Percentiles rank a stretch among this genome's conserved stretches.
Evolutionary conservation across 1,140 invertebrate species (phyloP).

Genomic region (Portunus trituberculatus): DNA sequence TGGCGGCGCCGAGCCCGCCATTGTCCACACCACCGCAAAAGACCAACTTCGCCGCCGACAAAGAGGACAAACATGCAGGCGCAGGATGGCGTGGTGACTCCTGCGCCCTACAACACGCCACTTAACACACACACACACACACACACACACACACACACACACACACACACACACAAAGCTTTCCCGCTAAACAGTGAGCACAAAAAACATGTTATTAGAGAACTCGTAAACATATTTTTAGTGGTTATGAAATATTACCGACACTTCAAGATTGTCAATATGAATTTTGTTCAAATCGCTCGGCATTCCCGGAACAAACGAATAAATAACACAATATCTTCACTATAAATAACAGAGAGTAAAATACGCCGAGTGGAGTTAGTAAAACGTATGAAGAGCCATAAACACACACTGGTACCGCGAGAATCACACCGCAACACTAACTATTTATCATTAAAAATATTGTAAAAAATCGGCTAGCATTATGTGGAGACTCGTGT

Average conservation of each 20-base stretch:
- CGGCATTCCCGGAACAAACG: too few relatives aligned
- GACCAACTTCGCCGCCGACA: constrained; percentile 16
- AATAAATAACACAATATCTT: too few relatives aligned
- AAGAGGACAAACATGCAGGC: constrained; percentile 18
- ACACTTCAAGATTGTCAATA: too few relatives aligned
- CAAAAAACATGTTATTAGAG: too few relatives aligned
- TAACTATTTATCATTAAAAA: too few relatives aligned
- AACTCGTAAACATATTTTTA: too few relatives aligned
- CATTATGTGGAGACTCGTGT: not conserved
- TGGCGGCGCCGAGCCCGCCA: constrained; percentile 3
- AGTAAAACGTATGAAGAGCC: not conserved
- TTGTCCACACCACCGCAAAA: constrained; percentile 10
- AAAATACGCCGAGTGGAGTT: not conserved
- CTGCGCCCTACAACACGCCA: not conserved
- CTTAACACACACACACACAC: not conserved
- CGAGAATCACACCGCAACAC: too few relatives aligned
- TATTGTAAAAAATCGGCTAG: too few relatives aligned
- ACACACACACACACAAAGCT: not conserved
- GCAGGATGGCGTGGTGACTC: not conserved
- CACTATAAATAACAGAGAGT: not conserved
- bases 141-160: not conserved
- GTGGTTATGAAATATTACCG: too few relatives aligned
- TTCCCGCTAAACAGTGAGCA: not conserved
- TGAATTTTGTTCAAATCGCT: too few relatives aligned
- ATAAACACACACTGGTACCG: not conserved